Conservation (phyloP, 1,140 invertebrate species). For the Bombyx mandarina region DNA sequence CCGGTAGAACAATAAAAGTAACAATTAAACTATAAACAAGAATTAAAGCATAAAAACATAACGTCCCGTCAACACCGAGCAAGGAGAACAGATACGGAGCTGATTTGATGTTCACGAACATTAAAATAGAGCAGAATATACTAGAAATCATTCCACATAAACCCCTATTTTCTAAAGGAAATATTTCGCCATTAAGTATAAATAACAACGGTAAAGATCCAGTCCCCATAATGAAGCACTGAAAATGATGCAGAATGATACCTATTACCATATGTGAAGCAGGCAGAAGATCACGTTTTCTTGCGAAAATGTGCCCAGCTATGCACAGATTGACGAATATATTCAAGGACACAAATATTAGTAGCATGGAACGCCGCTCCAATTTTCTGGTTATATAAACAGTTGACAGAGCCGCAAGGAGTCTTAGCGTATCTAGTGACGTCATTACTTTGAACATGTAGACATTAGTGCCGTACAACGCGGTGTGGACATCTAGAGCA, state of each 20-base stretch:
- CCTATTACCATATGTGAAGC: conserved; percentile 36
- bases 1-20: conserved; percentile 33
- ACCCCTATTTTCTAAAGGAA: conserved; percentile 38
- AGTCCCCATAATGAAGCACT: conserved; percentile 32
- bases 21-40: conserved; percentile 25
- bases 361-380: conserved; percentile 39
- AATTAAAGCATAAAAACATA: conserved; percentile 26
- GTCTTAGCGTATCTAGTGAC: conserved; percentile 72
- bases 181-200: conserved; percentile 44
- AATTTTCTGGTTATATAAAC: conserved; percentile 41
- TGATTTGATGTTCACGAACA: conserved; percentile 29
- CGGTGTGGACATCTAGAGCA: conserved; percentile 60
- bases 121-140: conserved; percentile 8
- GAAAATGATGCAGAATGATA: conserved; percentile 33
- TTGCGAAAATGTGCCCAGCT: conserved; percentile 28
- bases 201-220: conserved; percentile 44
- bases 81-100: conserved; percentile 20
- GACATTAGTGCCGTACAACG: conserved; percentile 64
- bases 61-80: conserved; percentile 33
- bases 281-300: conserved; percentile 12
- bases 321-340: conserved; percentile 30
- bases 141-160: conserved; percentile 34
- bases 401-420: conserved; percentile 46
- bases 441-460: conserved; percentile 77
- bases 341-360: conserved; percentile 26